Percentiles rank a stretch among this genome's conserved stretches.
These are phyloP conservation scores for Anarhynchus alexandrinus DNA, from an alignment of 2,113 vertebrate genomes.

Conservation along the genomic window DNA sequence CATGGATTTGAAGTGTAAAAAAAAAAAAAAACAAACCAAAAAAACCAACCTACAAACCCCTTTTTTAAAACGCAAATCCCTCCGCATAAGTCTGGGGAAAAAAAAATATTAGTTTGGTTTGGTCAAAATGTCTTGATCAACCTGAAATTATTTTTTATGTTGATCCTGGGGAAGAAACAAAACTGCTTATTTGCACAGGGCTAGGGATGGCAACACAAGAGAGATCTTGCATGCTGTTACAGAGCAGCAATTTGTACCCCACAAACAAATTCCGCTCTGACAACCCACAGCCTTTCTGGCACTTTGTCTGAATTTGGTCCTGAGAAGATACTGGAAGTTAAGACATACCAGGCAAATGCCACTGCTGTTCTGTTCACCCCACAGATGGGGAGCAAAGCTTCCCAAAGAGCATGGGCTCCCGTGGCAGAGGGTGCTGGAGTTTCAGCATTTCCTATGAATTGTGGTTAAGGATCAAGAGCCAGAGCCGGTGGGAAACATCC, in stretches of 20 bases:
- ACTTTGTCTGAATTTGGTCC: neutral
- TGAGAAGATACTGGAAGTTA: neutral
- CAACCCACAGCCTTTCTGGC: neutral
- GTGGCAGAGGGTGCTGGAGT: neutral
- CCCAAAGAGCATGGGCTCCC: neutral
- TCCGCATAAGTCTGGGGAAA: neutral
- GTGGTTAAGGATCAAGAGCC: neutral
- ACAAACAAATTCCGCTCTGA: neutral
- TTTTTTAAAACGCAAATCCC: neutral
- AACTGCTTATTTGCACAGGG: neutral
- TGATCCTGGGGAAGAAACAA: neutral
- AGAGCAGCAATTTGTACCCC: neutral
- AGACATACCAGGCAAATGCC: neutral
- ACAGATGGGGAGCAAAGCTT: neutral
- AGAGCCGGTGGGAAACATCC: neutral
- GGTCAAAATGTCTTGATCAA: neutral
- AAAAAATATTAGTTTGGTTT: neutral
- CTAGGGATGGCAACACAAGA: neutral
- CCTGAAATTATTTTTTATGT: neutral
- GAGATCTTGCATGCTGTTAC: neutral
- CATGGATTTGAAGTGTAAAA: neutral
- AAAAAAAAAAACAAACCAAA: neutral
- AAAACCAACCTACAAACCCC: neutral
- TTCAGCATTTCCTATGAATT: neutral
- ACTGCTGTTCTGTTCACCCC: accelerated